phyloP scores from a whole-genome alignment of 2,888 invertebrate species.

The Catocala nupta region DNA sequence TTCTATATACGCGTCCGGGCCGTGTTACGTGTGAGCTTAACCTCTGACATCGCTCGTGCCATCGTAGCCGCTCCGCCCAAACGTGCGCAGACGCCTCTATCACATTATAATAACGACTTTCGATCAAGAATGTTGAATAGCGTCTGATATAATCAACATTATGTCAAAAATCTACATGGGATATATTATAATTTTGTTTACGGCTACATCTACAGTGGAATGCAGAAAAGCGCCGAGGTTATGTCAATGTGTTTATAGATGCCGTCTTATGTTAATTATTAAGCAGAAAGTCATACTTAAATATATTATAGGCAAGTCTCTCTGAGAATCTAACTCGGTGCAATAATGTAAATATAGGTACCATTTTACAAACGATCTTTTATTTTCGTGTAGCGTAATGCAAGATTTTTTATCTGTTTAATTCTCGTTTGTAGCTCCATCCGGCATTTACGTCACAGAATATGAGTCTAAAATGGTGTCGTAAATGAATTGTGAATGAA shows the following conservation, averaged over 20 bases:
- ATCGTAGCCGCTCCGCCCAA: slow-evolving; percentile 26
- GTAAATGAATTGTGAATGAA: too few species aligned
- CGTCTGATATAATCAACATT: slow-evolving; percentile 41
- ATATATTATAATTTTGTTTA: slow-evolving; percentile 16
- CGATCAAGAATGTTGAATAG: slow-evolving; percentile 43
- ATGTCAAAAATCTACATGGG: slow-evolving; percentile 20
- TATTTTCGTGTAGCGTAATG: too few species aligned
- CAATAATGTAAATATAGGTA: too few species aligned
- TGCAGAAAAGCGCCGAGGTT: background rate
- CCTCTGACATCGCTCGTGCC: slow-evolving; percentile 56
- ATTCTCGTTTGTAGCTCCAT: too few species aligned
- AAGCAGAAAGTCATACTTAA: too few species aligned
- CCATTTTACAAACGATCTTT: too few species aligned
- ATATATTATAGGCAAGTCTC: too few species aligned
- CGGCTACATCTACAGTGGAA: background rate
- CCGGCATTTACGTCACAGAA: too few species aligned
- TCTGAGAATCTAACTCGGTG: too few species aligned
- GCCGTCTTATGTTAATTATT: background rate
- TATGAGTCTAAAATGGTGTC: too few species aligned
- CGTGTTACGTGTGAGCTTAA: slow-evolving; percentile 42
- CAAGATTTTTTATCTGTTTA: too few species aligned
- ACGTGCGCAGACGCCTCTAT: slow-evolving; percentile 25
- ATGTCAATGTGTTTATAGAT: background rate
- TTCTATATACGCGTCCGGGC: background rate
- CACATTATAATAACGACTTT: slow-evolving; percentile 52